These are phyloP conservation scores for Pteruthius melanotis DNA, from an alignment of 2,113 vertebrate species.

Conservation along the genomic window DNA sequence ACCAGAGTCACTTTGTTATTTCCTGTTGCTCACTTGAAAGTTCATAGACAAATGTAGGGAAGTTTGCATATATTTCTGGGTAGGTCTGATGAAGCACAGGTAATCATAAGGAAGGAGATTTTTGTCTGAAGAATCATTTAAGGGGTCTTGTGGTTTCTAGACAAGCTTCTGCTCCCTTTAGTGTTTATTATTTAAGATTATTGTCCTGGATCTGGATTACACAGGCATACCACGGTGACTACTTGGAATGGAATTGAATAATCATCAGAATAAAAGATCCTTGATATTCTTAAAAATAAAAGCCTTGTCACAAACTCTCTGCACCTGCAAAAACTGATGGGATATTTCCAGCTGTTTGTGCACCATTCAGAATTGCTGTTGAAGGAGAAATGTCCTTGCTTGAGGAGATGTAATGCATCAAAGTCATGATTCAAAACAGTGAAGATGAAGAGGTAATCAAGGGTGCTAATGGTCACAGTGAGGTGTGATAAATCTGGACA, in stretches of 20 bases:
- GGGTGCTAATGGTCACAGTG: background rate
- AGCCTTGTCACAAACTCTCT: background rate
- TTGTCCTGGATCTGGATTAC: background rate
- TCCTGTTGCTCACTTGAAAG: background rate
- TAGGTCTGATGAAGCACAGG: background rate
- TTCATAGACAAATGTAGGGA: background rate
- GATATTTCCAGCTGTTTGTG: background rate
- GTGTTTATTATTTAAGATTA: background rate
- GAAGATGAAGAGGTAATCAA: constrained; percentile 30
- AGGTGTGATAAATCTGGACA: constrained; percentile 11
- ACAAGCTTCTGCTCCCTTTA: background rate
- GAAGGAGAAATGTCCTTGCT: background rate
- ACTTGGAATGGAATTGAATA: background rate
- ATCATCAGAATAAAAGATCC: accelerated
- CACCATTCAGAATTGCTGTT: background rate
- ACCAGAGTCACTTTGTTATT: background rate
- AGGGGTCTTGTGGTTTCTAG: background rate
- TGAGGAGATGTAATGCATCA: background rate
- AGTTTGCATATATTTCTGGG: background rate
- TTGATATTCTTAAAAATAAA: background rate
- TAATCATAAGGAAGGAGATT: background rate
- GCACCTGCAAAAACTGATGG: background rate
- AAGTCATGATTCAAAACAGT: background rate
- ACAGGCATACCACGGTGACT: background rate
- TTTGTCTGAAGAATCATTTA: background rate